Evolutionary conservation across 2,888 invertebrate genomes (phyloP), one percentile per base, ranked within the genome.

Genomic region (Harpagoxenus sublaevis): DNA sequence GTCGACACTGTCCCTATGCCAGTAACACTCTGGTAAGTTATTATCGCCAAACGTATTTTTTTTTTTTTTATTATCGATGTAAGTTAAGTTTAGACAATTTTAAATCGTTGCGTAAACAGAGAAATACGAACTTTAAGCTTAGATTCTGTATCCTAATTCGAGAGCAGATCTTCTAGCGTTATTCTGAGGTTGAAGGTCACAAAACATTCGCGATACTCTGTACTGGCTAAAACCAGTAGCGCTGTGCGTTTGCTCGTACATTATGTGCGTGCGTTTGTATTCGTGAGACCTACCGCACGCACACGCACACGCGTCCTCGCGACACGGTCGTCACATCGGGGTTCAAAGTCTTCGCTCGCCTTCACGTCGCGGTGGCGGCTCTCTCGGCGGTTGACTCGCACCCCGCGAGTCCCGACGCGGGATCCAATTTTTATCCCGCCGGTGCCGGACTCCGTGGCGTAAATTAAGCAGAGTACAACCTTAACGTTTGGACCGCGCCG

Each of bases 1-100:
- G 99, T 95, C 98, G 98, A 0, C 97, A 98, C 94, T 99, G 99
- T 94, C 92, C 95, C 42, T 97, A 97, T 92, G 97, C 96, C 6
- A 98, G 98, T 94, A 98, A 97, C 88, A 97, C 97, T 92, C 96
- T 98, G 96, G 98, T 98, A 95, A 96, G 89, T 87, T n/a, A 1
- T 23, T 15, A 9, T 31, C 2, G 10, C 2, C 18, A 18, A 6
- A 18, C 31, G 4, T 35, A 15, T 48, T 1, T n/a, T 9, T 31
- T 31, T 45, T 48, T 45, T n/a, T 45, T n/a, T 31, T 12, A 9
- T 71, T 9, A 31, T 5, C 2, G 31, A 53, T 4, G 12, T 53
- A n/a, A 60, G n/a, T 35, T 18, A 35, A 62, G 2, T 35, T 53
- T 12, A 51, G n/a, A 10, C 12, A 9, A 8, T 39, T 55, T 55